These are phyloP conservation scores for Daubentonia madagascariensis DNA, from an alignment of 2,113 vertebrate species.

Conservation along the genomic window DNA sequence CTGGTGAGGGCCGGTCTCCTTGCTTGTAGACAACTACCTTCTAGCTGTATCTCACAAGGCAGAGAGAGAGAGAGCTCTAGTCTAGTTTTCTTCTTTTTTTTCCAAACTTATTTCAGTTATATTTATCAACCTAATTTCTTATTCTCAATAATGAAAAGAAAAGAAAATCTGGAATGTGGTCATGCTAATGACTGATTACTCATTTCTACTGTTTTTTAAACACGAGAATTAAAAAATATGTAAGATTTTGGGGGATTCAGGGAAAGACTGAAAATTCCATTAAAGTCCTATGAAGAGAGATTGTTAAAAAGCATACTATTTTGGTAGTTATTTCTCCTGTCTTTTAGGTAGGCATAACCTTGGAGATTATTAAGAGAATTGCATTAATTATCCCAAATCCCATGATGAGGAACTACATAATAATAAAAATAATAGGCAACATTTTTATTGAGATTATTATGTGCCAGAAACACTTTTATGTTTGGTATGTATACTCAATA, in stretches of 20 bases:
- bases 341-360: too few species aligned
- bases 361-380: too few species aligned
- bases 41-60: too few species aligned
- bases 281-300: neutral
- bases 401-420: neutral
- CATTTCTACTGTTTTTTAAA: neutral
- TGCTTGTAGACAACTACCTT: too few species aligned
- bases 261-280: neutral
- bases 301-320: neutral
- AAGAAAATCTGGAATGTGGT: neutral
- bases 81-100: too few species aligned
- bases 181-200: neutral
- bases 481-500: neutral
- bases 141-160: neutral
- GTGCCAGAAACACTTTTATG: neutral
- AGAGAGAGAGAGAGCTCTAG: too few species aligned
- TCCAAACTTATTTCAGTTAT: neutral
- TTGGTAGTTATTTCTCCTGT: neutral
- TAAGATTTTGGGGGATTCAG: neutral
- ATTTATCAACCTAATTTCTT: neutral
- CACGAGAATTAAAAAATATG: neutral
- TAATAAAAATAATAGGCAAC: neutral
- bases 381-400: neutral
- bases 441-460: neutral
- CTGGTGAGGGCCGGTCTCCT: too few species aligned